These are phyloP conservation scores for Euleptes europaea DNA, from an alignment of 2,113 vertebrate species.

Conservation along the genomic window DNA sequence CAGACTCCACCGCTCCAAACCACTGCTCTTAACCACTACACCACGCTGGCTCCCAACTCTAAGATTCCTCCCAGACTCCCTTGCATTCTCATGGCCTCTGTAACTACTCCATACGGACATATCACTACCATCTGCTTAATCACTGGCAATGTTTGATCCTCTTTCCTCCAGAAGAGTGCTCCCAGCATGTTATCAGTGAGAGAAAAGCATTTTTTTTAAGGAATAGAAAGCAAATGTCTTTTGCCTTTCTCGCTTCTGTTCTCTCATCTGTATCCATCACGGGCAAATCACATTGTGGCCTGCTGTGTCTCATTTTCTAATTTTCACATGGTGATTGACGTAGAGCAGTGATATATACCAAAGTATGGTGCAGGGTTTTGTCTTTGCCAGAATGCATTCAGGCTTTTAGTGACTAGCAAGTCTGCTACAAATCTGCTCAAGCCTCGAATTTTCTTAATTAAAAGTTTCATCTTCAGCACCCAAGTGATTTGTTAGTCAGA, in stretches of 20 bases:
- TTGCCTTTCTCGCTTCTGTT: not conserved
- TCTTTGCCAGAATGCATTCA: constrained; percentile 35
- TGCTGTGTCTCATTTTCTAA: constrained; percentile 41
- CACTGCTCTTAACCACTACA: no score
- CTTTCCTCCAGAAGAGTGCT: not conserved
- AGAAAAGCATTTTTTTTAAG: constrained; percentile 20
- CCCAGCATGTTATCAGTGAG: constrained; percentile 7
- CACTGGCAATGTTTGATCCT: constrained; percentile 18
- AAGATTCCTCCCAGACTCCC: not conserved
- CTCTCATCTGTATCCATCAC: constrained; percentile 38
- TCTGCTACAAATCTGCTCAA: constrained; percentile 40
- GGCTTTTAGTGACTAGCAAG: constrained; percentile 42
- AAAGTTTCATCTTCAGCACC: constrained; percentile 33
- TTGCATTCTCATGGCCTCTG: not conserved
- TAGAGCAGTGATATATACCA: constrained; percentile 15
- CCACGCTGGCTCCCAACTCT: not conserved
- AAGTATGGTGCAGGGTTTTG: constrained; percentile 29
- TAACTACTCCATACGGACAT: not conserved
- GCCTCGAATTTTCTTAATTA: constrained; percentile 45
- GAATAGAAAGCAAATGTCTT: not conserved
- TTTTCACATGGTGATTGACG: not conserved
- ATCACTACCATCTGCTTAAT: not conserved
- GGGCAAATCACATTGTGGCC: constrained; percentile 29
- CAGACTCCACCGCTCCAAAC: no score
- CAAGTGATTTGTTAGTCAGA: constrained; percentile 23